Evolutionary conservation across 2,113 vertebrate genomes (phyloP).

Genomic region (Nansenia antarctica): DNA sequence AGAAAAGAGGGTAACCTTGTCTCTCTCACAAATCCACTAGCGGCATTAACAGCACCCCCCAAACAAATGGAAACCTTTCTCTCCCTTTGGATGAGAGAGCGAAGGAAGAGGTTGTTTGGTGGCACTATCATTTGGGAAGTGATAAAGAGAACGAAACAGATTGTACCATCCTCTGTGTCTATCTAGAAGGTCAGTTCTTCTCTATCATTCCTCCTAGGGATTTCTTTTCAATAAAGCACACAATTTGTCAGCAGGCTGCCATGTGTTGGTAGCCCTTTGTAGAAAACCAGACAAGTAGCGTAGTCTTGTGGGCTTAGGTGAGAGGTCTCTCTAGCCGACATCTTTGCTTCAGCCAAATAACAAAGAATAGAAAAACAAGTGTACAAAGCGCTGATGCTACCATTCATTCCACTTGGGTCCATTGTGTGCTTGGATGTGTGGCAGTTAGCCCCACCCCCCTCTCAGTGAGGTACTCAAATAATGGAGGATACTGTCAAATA

Average conservation of each 20-base stretch:
- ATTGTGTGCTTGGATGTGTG: not conserved
- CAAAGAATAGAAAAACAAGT: not conserved
- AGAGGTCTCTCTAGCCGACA: constrained; percentile 5
- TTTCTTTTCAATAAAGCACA: not conserved
- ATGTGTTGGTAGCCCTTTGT: not conserved
- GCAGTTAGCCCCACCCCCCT: not conserved
- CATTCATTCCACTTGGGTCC: not conserved
- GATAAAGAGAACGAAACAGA: not conserved
- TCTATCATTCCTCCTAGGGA: not conserved
- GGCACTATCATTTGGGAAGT: not conserved
- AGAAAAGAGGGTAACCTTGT: not conserved
- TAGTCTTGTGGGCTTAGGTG: not conserved
- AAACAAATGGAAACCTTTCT: not conserved
- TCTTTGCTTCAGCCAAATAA: constrained; percentile 41
- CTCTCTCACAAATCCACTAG: constrained; percentile 6
- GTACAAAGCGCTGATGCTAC: not conserved
- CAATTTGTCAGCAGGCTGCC: not conserved
- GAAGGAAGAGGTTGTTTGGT: not conserved
- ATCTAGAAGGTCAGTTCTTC: not conserved
- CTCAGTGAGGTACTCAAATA: not conserved
- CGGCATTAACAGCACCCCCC: constrained; percentile 48
- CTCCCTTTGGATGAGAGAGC: not conserved
- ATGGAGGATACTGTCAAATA: not conserved
- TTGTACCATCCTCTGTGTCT: not conserved
- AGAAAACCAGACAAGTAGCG: too few species aligned